Base-by-base conservation (phyloP, 2,797 vertebrate species). In the Tapera naevia region DNA sequence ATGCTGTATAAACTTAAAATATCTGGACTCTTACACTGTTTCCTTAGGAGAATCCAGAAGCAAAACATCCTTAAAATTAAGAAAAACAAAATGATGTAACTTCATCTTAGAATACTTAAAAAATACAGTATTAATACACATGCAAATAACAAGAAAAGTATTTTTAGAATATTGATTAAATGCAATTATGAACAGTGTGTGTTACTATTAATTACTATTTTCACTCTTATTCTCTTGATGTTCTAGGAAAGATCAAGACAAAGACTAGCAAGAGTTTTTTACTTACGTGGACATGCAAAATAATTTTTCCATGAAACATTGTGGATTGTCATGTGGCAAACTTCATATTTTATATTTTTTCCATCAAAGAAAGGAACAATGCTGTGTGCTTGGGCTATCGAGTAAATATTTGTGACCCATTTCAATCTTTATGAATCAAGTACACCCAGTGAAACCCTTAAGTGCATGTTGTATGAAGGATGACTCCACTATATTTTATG, bases 161-260 rank as follows among this genome's bases (percentile, higher is more conserved):
- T 41, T 69, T 62, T 84, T 51, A 69, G 43, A 65, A 69, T 88
- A 39, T 45, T 79, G 25, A 15, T 60, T 81, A 37, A 75, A 86
- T 57, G 25, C 7, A 74, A 45, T 3, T 2, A 8, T 72, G 62
- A 91, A 58, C 11, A 60, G 7, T 35, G 5, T 61, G 56, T 64
- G 50, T 32, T 83, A 91, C 83, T 80, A 85, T 53, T 92, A 88
- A 81, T 86, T 89, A 87, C 65, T 86, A 37, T 90, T 91, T 93
- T 95, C 62, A 51, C 54, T 32, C 69, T 71, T 91, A 87, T 51
- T 74, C 11, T 88, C 54, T 56, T 24, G 12, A 56, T 58, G 46
- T 86, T 94, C 70, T 51, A 75, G 32, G 45, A 65, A 81, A 88
- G 60, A 75, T 89, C 86, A 79, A 81, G n/a, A 88, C 60, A 78